Evolutionary conservation across 2,888 invertebrate genomes (phyloP), one percentile per base, ranked within the genome.

Genomic region (Ormyrus nitidulus): DNA sequence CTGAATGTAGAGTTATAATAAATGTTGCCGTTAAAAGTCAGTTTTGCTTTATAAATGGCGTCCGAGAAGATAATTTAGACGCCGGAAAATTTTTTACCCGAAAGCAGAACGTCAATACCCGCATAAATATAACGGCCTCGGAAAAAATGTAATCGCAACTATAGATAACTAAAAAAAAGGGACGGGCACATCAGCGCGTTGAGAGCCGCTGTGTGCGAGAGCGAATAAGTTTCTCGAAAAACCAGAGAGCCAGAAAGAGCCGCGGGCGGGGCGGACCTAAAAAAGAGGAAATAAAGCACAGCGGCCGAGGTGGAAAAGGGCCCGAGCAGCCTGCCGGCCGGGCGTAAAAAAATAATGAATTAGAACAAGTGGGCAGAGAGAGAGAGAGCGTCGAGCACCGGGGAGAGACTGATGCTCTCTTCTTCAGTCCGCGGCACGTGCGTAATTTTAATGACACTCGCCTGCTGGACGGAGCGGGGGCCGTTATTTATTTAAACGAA

Each of bases 281-380:
- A 56, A n/a, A 8, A 5, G 46, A 9, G 62, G 11, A 53, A 5
- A n/a, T 51, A 49, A 66, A 74, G 51, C 34, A 1, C 34, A 66
- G 54, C 44, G 58, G 34, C n/a, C n/a, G 48, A 68, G 44, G 53
- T 53, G 66, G 58, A n/a, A 68, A 56, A 54, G 66, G 64, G 59
- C n/a, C 68, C 1, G 7, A 51, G 58, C 65, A 51, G 34, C 34
- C 34, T 34, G 34, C 34, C 34, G 9, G 59, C 48, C 53, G 83
- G 69, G 84, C 75, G 83, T 84, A 85, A 85, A 86, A 86, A 85
- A 86, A 85, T 86, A 86, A 86, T 86, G 83, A 81, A 81, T 81
- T 59, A 83, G 84, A 81, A 84, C 83, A 83, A 81, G 83, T 82
- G 65, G 79, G 51, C 59, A 61, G 69, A 77, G 62, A 44, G 66